These are phyloP conservation scores for Hystrix brachyura DNA, from an alignment of 2,113 vertebrate genomes.

Conservation along the genomic window DNA sequence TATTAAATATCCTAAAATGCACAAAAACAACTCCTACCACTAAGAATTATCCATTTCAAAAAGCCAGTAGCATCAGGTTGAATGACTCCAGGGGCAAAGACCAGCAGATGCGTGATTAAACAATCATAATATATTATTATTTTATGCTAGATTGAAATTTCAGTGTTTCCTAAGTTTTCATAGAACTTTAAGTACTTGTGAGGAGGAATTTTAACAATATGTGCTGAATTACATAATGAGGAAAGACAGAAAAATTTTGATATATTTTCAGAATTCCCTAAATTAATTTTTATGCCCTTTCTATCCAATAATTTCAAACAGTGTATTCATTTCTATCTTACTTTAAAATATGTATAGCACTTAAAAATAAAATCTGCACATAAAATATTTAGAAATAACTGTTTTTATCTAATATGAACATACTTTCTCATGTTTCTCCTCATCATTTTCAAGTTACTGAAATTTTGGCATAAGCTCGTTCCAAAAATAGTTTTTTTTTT, in stretches of 20 bases:
- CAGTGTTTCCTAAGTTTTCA: not conserved
- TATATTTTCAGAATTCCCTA: not conserved
- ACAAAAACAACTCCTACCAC: not conserved
- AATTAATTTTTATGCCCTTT: not conserved
- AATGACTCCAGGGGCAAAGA: not conserved
- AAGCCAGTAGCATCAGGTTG: not conserved
- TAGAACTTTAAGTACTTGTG: not conserved
- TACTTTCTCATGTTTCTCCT: not conserved
- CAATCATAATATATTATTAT: not conserved
- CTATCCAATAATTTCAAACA: slow-evolving; percentile 24
- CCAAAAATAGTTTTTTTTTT: not conserved
- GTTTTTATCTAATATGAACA: not conserved
- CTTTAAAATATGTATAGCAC: not conserved
- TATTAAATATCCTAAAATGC: not conserved
- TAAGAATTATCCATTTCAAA: not conserved
- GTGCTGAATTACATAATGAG: not conserved
- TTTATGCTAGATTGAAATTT: not conserved
- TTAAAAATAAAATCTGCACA: not conserved
- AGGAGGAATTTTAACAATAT: slow-evolving; percentile 14
- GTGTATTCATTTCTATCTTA: not conserved
- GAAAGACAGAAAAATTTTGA: not conserved
- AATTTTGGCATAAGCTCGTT: not conserved
- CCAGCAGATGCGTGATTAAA: not conserved
- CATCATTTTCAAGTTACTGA: slow-evolving; percentile 2
- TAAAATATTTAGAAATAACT: slow-evolving; percentile 19